Conservation (phyloP, 2,888 invertebrate species). For the Toxonevra muliebris region DNA sequence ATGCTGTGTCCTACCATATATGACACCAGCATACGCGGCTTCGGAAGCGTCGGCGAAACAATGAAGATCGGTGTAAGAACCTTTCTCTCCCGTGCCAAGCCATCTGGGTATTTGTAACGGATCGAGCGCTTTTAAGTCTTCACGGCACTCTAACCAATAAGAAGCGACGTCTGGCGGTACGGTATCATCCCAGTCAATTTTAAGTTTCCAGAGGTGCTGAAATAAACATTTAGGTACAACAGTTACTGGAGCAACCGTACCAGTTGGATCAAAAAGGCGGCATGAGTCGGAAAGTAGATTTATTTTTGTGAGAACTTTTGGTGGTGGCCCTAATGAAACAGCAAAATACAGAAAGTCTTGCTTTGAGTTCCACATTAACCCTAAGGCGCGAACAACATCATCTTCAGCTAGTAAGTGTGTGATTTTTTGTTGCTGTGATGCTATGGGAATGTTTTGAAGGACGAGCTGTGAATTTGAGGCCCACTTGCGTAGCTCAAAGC, state of each 20-base stretch:
- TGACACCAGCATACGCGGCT: conserved; percentile 5
- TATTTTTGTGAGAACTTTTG: conserved; percentile 20
- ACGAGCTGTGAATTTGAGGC: neutral
- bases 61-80: neutral
- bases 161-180: neutral
- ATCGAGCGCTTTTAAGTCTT: neutral
- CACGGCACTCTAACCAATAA: neutral
- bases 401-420: conserved; percentile 26
- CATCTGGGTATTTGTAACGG: neutral
- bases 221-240: conserved; percentile 31
- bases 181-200: neutral
- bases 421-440: too few species aligned
- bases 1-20: neutral
- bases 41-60: conserved; percentile 9
- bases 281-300: conserved; percentile 32
- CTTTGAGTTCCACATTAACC: conserved; percentile 31
- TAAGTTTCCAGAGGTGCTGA: conserved; percentile 29
- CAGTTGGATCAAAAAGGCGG: conserved; percentile 30
- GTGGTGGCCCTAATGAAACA: conserved; percentile 2
- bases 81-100: conserved; percentile 4
- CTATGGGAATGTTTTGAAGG: too few species aligned
- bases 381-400: conserved; percentile 31
- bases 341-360: conserved; percentile 26
- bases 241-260: conserved; percentile 28
- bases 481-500: too few species aligned